phyloP scores from a whole-genome alignment of 2,888 invertebrate species.

The Tubulanus polymorphus region DNA sequence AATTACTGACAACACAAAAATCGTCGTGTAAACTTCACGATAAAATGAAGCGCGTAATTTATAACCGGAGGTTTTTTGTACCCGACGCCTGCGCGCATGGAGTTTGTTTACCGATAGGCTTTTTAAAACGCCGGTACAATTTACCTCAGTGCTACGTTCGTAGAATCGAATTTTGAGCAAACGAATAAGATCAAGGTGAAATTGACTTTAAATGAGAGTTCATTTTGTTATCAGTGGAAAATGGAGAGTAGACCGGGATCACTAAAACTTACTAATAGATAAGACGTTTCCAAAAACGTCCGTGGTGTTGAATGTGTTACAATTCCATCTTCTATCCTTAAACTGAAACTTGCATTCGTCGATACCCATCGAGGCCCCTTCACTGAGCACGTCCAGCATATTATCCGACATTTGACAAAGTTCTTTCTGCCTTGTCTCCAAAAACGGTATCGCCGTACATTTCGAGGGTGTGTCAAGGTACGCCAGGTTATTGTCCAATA shows the following conservation, averaged over 20 bases:
- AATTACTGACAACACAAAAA: too few relatives aligned
- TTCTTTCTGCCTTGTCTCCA: conserved; percentile 68
- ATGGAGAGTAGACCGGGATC: not conserved
- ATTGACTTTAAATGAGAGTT: not conserved
- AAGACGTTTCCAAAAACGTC: conserved; percentile 81
- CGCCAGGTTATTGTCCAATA: conserved; percentile 61
- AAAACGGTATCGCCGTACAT: conserved; percentile 67
- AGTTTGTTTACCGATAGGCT: too few relatives aligned
- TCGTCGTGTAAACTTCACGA: too few relatives aligned
- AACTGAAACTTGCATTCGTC: conserved; percentile 90
- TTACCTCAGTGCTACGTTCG: too few relatives aligned
- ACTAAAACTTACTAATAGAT: conserved; percentile 70
- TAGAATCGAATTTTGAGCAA: too few relatives aligned
- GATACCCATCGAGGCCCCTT: conserved; percentile 76
- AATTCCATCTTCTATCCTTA: conserved; percentile 82
- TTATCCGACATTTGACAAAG: conserved; percentile 69
- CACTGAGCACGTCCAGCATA: conserved; percentile 62
- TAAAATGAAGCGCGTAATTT: too few relatives aligned
- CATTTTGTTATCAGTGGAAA: not conserved
- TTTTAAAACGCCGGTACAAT: too few relatives aligned
- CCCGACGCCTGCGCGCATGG: too few relatives aligned
- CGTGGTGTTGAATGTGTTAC: conserved; percentile 74
- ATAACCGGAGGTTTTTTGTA: too few relatives aligned
- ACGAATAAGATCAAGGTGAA: not conserved
- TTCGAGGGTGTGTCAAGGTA: conserved; percentile 14